Evolutionary conservation across 2,888 invertebrate species (phyloP).

Genomic region (Sclerodermus sp.): DNA sequence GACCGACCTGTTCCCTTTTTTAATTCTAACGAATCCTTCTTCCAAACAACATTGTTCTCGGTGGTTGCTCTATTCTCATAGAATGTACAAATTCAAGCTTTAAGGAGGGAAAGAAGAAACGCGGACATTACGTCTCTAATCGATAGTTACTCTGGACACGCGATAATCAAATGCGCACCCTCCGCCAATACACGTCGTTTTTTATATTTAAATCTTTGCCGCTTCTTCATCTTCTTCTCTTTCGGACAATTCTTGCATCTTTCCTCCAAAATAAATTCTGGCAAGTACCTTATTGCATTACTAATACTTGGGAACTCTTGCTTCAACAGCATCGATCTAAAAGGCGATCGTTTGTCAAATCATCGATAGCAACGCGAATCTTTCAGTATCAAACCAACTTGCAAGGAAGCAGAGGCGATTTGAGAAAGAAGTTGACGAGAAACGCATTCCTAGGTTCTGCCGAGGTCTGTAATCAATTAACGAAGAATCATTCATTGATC

Average conservation of each 20-base stretch:
- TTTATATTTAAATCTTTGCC: conserved; percentile 58
- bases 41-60: conserved; percentile 63
- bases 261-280: conserved; percentile 58
- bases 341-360: conserved; percentile 21
- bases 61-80: conserved; percentile 27
- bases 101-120: too few relatives aligned
- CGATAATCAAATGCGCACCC: conserved; percentile 61
- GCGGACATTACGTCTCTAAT: too few relatives aligned
- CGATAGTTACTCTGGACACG: conserved; percentile 61
- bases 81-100: too few relatives aligned
- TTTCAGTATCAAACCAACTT: conserved; percentile 30
- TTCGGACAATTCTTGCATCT: conserved; percentile 41
- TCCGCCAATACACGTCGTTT: conserved; percentile 61
- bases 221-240: conserved; percentile 49
- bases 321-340: conserved; percentile 57
- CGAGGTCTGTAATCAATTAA: background rate
- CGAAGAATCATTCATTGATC: background rate
- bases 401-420: conserved; percentile 44
- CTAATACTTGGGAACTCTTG: conserved; percentile 59
- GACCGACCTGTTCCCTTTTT: conserved; percentile 51
- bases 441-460: conserved; percentile 21
- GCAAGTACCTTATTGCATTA: conserved; percentile 57
- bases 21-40: conserved; percentile 59
- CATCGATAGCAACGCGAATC: background rate
- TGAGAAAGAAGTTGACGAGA: conserved; percentile 35